Percentiles rank a stretch among this genome's conserved stretches.
phyloP scores from a whole-genome alignment of 2,888 invertebrate genomes.

The Buathra laborator region DNA sequence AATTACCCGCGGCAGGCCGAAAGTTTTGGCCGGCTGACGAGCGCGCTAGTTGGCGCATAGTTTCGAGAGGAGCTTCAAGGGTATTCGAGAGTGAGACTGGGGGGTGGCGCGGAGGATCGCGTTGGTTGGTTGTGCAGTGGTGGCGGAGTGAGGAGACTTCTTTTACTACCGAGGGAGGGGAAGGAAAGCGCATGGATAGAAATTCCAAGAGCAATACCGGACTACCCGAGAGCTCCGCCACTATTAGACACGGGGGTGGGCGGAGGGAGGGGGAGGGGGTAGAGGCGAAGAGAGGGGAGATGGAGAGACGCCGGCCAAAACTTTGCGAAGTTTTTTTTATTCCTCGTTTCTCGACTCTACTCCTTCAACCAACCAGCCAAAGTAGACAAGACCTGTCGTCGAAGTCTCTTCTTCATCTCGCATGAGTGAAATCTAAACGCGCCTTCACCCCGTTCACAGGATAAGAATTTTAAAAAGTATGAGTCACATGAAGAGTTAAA shows the following conservation, averaged over 20 bases:
- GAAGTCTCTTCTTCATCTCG: conserved; percentile 5
- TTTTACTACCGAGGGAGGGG: conserved; percentile 10
- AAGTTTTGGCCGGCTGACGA: conserved; percentile 79
- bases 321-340: conserved; percentile 10
- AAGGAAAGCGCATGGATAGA: conserved; percentile 3
- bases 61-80: conserved; percentile 58
- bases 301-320: conserved; percentile 6
- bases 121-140: conserved; percentile 57
- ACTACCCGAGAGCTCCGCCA: background rate
- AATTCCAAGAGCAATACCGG: conserved; percentile 23
- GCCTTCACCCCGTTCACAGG: background rate
- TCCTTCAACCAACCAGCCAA: background rate
- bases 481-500: conserved; percentile 22
- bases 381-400: conserved; percentile 27
- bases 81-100: conserved; percentile 58
- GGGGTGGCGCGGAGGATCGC: conserved; percentile 2
- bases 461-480: conserved; percentile 14
- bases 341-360: background rate
- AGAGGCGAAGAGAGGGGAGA: conserved; percentile 4
- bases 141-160: conserved; percentile 53
- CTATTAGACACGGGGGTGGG: background rate
- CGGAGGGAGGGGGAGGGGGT: background rate
- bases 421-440: background rate
- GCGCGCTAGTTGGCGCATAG: conserved; percentile 76
- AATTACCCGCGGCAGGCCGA: conserved; percentile 76